A percentile compares a stretch with the other conserved stretches of the same genome.
Conservation (phyloP, 2,888 invertebrate species). For the Frankliniella intonsa region DNA sequence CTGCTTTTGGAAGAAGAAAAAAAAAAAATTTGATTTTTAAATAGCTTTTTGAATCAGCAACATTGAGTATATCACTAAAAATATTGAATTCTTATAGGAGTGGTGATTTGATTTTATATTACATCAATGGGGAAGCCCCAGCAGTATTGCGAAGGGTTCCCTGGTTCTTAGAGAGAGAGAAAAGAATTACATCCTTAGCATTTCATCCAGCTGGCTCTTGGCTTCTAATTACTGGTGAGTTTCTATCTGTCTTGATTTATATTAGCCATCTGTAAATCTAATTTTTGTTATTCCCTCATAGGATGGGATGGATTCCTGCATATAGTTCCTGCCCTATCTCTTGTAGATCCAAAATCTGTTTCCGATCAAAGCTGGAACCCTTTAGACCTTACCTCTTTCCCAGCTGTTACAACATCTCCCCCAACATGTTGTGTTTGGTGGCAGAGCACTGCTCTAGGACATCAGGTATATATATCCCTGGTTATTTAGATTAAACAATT, state of each 20-base stretch:
- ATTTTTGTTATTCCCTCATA: conserved; percentile 36
- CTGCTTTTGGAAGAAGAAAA: background rate
- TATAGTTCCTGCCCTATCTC: conserved; percentile 57
- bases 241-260: background rate
- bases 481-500: background rate
- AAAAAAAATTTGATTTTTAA: background rate
- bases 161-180: conserved; percentile 11
- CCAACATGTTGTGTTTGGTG: conserved; percentile 46
- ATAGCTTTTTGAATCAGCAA: background rate
- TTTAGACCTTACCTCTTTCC: conserved; percentile 48
- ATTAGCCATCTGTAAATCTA: too few relatives aligned
- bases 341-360: conserved; percentile 50
- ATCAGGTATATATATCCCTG: background rate
- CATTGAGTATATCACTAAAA: background rate
- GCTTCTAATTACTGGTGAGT: background rate
- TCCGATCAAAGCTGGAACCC: conserved; percentile 52
- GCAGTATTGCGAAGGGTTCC: conserved; percentile 11
- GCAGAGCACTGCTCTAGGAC: conserved; percentile 41
- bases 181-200: background rate
- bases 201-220: conserved; percentile 6
- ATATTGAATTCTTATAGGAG: background rate
- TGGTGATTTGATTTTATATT: conserved; percentile 12
- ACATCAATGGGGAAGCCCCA: background rate
- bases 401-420: conserved; percentile 10
- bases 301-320: conserved; percentile 57